phyloP scores from a whole-genome alignment of 2,888 invertebrate species.

The Lordiphosa fenestrarum region DNA sequence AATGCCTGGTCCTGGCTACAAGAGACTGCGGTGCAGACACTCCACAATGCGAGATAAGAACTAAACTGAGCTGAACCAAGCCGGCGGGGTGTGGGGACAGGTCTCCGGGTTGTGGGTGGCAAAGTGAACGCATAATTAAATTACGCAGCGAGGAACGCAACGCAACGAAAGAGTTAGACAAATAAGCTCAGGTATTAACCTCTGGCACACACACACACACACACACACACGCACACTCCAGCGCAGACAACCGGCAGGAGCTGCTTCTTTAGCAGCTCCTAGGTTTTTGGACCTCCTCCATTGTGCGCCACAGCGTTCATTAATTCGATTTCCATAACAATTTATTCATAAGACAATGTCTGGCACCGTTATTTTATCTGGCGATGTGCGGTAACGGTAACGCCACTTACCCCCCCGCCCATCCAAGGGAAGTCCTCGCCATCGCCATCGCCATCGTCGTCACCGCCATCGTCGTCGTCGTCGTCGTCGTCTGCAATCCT shows the following conservation, averaged over 20 bases:
- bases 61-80: constrained; percentile 16
- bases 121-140: constrained; percentile 80
- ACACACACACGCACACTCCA: constrained; percentile 13
- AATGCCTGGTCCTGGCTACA: constrained; percentile 46
- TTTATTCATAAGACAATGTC: constrained; percentile 81
- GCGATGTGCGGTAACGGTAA: constrained; percentile 78
- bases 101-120: constrained; percentile 52
- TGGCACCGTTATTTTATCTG: constrained; percentile 80
- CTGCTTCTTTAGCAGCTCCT: constrained; percentile 18
- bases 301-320: constrained; percentile 79
- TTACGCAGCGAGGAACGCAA: constrained; percentile 72
- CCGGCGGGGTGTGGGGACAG: background rate
- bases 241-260: constrained; percentile 28
- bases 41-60: constrained; percentile 70
- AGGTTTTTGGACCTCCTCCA: constrained; percentile 47
- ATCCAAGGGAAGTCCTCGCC: constrained; percentile 14
- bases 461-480: background rate
- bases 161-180: constrained; percentile 80
- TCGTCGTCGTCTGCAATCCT: constrained; percentile 65
- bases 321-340: constrained; percentile 81
- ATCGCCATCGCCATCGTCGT: background rate
- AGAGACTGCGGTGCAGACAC: constrained; percentile 43
- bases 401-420: constrained; percentile 65
- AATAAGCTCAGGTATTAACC: constrained; percentile 81
- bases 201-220: constrained; percentile 65